Evolutionary conservation across 2,797 vertebrate species (phyloP), one percentile per base, ranked within the genome.

Genomic region (Crypturellus tataupa): DNA sequence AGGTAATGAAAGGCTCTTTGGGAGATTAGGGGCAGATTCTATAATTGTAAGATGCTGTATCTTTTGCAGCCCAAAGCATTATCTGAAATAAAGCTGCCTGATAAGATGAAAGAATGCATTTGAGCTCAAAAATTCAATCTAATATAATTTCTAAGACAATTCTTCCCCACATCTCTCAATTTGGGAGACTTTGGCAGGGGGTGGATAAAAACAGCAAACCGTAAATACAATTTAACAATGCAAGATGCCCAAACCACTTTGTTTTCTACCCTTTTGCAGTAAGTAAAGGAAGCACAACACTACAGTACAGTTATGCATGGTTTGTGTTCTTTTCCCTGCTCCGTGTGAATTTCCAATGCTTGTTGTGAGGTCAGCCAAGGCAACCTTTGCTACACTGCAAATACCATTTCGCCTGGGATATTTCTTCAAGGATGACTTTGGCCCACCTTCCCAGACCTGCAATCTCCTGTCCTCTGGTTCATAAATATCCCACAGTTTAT

Each of bases 1-100:
- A 91, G 60, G 87, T 80, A 95, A 92, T 56, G 76, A 92, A 85
- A 62, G 37, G 31, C 73, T 60, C 51, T 91, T 75, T 90, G 84
- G 62, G 73, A 95, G 79, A 95, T 94, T 78, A 85, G 44, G 33
- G 71, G 60, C 2, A 9, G 40, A 49, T 77, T 92, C 59, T 83
- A 24, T 55, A 90, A 73, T 91, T 35, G 16, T 46, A 47, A 85
- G 7, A 78, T 39, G n/a, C 21, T 87, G 25, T 59, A 56, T 60
- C 49, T 92, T 72, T 79, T 60, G 24, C 37, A 77, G 55, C 64
- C 80, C 60, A 64, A 79, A 92, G 72, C 19, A 37, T 70, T 73
- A 4, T 70, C 73, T 82, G 70, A 79, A 80, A 82, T 46, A 71
- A 92, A 81, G 58, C 73, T 77, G 31, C 11, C 27, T 2, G 23